Percentiles rank a stretch among this genome's conserved stretches.
These are phyloP conservation scores for Pelecanus crispus DNA, from an alignment of 2,113 vertebrate species.

Conservation along the genomic window DNA sequence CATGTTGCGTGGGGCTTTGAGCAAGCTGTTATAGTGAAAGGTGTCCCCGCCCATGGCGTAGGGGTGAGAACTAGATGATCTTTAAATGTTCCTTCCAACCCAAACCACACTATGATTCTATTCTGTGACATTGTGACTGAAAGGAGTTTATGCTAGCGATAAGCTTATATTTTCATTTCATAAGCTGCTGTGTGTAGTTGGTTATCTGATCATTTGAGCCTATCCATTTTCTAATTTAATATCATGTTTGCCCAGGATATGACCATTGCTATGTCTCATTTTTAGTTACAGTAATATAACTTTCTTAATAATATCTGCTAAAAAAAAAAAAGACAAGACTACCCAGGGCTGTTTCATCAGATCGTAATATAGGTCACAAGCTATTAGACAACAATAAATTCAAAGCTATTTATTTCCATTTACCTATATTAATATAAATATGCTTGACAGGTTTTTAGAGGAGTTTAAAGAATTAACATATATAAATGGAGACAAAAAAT, in stretches of 20 bases:
- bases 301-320: not conserved
- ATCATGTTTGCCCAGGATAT: not conserved
- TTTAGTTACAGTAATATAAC: not conserved
- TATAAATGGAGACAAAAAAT: not conserved
- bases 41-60: not conserved
- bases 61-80: not conserved
- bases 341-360: not conserved
- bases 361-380: not conserved
- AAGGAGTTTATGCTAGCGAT: not conserved
- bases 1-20: not conserved
- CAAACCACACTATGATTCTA: not conserved
- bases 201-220: not conserved
- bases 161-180: not conserved
- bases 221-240: not conserved
- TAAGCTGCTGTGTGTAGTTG: not conserved
- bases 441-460: not conserved
- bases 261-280: not conserved
- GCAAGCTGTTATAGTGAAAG: too few species aligned
- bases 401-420: not conserved
- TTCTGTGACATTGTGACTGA: not conserved
- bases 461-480: not conserved
- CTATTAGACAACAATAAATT: not conserved
- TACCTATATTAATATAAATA: not conserved
- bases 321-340: not conserved
- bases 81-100: not conserved